These are phyloP conservation scores for Xylota segnis DNA, from an alignment of 2,888 invertebrate genomes.

Conservation along the genomic window DNA sequence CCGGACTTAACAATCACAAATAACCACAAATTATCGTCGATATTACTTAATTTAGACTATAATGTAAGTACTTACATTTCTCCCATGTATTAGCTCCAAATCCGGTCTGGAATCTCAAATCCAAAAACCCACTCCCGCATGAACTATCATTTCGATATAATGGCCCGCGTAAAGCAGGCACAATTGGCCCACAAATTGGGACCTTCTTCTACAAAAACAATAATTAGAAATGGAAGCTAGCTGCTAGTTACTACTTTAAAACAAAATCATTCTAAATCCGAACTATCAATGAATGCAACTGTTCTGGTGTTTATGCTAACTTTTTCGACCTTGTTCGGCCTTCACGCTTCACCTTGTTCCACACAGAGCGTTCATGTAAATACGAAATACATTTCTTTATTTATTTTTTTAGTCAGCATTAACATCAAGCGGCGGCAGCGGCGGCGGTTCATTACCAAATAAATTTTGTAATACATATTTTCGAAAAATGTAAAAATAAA, in stretches of 20 bases:
- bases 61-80: not conserved
- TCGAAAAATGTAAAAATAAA: conserved; percentile 22
- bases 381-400: conserved; percentile 15
- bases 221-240: not conserved
- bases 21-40: not conserved
- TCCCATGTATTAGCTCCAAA: not conserved
- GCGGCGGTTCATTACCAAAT: conserved; percentile 38
- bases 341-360: not conserved
- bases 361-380: not conserved
- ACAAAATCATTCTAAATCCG: not conserved
- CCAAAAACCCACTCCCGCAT: not conserved
- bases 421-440: too few relatives aligned
- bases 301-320: not conserved
- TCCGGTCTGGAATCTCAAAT: not conserved
- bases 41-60: not conserved
- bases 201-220: not conserved
- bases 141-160: not conserved
- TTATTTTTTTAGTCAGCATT: not conserved
- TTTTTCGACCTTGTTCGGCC: conserved; percentile 1
- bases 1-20: not conserved
- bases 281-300: conserved; percentile 13
- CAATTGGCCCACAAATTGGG: not conserved
- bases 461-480: conserved; percentile 13
- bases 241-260: not conserved
- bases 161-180: not conserved